Percentiles rank a stretch among this genome's conserved stretches.
phyloP scores from a whole-genome alignment of 2,797 vertebrate species.

The Rhynchonycteris naso region DNA sequence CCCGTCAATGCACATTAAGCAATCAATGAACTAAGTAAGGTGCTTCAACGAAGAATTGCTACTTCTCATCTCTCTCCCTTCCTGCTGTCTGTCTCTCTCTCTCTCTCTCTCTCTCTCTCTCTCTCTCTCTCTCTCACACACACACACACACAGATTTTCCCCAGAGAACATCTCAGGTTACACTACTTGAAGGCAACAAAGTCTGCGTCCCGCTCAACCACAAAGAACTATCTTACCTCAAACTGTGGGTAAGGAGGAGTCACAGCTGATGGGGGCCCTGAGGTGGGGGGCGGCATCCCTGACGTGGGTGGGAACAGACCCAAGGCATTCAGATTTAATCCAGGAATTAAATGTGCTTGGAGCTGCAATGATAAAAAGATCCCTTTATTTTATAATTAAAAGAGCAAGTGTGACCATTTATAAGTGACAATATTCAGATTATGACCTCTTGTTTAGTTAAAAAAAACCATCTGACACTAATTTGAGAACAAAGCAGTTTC shows the following conservation, averaged over 20 bases:
- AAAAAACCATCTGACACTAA: not conserved
- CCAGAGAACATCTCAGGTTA: not conserved
- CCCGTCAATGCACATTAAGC: no score
- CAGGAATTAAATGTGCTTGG: slow-evolving; percentile 99
- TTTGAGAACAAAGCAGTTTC: slow-evolving; percentile 39
- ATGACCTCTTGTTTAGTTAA: not conserved
- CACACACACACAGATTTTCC: no score
- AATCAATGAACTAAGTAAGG: no score
- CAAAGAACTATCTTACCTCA: slow-evolving; percentile 90
- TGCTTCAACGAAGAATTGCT: no score
- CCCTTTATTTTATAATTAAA: slow-evolving; percentile 70
- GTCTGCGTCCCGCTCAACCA: not conserved
- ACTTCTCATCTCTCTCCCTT: no score
- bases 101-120: no score
- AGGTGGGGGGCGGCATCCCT: slow-evolving; percentile 94
- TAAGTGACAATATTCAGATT: slow-evolving; percentile 38
- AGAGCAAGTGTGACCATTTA: slow-evolving; percentile 1
- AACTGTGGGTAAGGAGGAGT: slow-evolving; percentile 93
- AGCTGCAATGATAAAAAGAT: slow-evolving; percentile 88
- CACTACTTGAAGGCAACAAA: not conserved
- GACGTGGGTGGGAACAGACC: slow-evolving; percentile 95
- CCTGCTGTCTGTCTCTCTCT: no score
- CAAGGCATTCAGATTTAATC: slow-evolving; percentile 97
- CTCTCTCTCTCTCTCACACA: no score
- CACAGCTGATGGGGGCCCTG: slow-evolving; percentile 91